Conservation (phyloP, 2,888 invertebrate species). For the Heliconius aoede region DNA sequence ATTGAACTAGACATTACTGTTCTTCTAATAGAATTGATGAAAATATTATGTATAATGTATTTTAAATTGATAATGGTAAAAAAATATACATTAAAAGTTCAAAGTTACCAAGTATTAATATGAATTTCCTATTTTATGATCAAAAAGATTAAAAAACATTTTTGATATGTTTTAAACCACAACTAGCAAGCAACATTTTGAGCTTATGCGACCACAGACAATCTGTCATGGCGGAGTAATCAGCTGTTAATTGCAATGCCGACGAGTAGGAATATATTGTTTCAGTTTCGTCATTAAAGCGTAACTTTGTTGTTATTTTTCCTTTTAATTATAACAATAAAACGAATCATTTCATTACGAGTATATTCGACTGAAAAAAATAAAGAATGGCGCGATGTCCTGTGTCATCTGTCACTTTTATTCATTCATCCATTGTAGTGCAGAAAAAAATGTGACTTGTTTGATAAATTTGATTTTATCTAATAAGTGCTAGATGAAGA, state of each 20-base stretch:
- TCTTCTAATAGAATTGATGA: too few relatives aligned
- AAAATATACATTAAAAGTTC: too few relatives aligned
- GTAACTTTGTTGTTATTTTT: conserved; percentile 51
- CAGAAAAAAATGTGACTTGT: conserved; percentile 81
- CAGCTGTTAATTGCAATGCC: conserved; percentile 81
- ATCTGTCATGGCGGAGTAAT: conserved; percentile 80
- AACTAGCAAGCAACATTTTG: conserved; percentile 26
- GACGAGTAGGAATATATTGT: conserved; percentile 63
- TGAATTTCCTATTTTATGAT: neutral
- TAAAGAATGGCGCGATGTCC: conserved; percentile 79
- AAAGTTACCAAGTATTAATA: neutral
- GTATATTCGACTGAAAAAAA: conserved; percentile 49
- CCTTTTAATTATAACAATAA: conserved; percentile 46
- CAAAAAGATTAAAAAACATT: neutral
- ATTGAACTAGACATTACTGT: too few relatives aligned
- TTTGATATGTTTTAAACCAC: neutral
- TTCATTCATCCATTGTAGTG: conserved; percentile 81
- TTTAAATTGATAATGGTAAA: too few relatives aligned
- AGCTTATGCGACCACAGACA: conserved; percentile 34
- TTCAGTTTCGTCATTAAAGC: conserved; percentile 54
- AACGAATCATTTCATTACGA: conserved; percentile 49
- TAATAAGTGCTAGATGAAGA: conserved; percentile 67
- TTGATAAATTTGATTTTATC: conserved; percentile 74
- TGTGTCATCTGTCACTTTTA: conserved; percentile 77
- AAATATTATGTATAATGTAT: too few relatives aligned